Conservation (phyloP, 2,888 invertebrate genomes). For the Isotomurus palustris region DNA sequence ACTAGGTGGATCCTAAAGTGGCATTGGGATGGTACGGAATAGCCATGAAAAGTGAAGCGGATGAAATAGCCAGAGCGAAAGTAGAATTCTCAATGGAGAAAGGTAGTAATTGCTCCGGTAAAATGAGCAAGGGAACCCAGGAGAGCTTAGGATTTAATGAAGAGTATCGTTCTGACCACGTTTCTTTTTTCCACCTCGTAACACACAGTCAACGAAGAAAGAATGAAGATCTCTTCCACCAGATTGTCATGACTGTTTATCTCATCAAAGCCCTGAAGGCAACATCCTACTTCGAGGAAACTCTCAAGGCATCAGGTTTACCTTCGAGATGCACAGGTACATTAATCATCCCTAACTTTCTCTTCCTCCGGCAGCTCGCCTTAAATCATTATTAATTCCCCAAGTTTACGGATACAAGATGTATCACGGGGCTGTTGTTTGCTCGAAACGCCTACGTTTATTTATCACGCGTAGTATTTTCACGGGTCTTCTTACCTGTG, state of each 20-base stretch:
- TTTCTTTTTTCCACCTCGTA: slow-evolving; percentile 37
- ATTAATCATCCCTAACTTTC: too few relatives aligned
- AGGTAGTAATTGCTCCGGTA: slow-evolving; percentile 4
- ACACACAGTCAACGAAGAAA: slow-evolving; percentile 29
- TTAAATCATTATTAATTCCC: too few relatives aligned
- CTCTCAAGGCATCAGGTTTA: too few relatives aligned
- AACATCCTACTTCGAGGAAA: slow-evolving; percentile 18
- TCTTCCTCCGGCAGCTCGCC: too few relatives aligned
- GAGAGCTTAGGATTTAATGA: slow-evolving; percentile 11
- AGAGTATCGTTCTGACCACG: slow-evolving; percentile 39
- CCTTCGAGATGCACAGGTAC: too few relatives aligned
- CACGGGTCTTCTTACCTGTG: too few relatives aligned
- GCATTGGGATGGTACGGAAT: slow-evolving; percentile 33
- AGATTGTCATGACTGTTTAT: slow-evolving; percentile 38
- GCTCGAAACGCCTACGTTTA: too few relatives aligned
- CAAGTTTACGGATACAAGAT: too few relatives aligned
- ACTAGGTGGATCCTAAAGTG: slow-evolving; percentile 29
- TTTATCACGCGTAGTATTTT: too few relatives aligned
- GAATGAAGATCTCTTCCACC: slow-evolving; percentile 39
- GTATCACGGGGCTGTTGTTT: too few relatives aligned
- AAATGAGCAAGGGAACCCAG: slow-evolving; percentile 5
- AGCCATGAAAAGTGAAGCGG: slow-evolving; percentile 20
- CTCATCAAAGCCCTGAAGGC: slow-evolving; percentile 33
- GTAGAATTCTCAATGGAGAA: slow-evolving; percentile 2
- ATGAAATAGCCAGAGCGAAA: slow-evolving; percentile 8